Conservation (phyloP, 2,797 vertebrate genomes). For the Pseudochirops cupreus region DNA sequence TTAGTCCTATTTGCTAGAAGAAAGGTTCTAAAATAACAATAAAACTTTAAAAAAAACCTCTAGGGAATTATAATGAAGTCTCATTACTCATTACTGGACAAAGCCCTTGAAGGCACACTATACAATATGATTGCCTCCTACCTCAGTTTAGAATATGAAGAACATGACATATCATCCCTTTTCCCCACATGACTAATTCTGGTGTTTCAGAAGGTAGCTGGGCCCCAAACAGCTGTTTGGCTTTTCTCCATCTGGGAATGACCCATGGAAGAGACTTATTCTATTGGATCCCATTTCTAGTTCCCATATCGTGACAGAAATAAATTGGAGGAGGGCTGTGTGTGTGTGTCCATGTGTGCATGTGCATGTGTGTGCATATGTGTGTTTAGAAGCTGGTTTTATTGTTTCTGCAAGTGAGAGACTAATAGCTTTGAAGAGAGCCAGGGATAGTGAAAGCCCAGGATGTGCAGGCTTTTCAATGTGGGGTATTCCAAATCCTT, state of each 20-base stretch:
- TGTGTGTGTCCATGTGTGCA: not conserved
- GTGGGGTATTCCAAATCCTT: not conserved
- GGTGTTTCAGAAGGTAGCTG: not conserved
- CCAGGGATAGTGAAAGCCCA: not conserved
- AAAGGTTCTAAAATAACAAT: not conserved
- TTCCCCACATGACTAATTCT: not conserved
- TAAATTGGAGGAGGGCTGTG: not conserved
- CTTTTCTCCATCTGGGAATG: not conserved
- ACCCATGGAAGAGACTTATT: not conserved
- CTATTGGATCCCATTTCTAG: not conserved
- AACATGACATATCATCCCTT: not conserved
- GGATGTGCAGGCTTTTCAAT: not conserved
- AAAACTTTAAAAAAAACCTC: not conserved
- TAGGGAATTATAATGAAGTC: not conserved
- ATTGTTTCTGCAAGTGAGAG: not conserved
- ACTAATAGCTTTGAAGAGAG: not conserved
- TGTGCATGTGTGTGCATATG: not conserved
- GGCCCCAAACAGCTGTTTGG: not conserved
- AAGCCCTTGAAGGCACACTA: not conserved
- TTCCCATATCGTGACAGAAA: not conserved
- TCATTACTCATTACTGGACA: not conserved
- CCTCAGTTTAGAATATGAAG: constrained; percentile 1
- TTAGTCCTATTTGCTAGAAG: not conserved
- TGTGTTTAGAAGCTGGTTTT: constrained; percentile 38
- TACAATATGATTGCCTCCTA: not conserved